These are phyloP conservation scores for Montifringilla adamsi DNA, from an alignment of 2,113 vertebrate species.

Conservation along the genomic window DNA sequence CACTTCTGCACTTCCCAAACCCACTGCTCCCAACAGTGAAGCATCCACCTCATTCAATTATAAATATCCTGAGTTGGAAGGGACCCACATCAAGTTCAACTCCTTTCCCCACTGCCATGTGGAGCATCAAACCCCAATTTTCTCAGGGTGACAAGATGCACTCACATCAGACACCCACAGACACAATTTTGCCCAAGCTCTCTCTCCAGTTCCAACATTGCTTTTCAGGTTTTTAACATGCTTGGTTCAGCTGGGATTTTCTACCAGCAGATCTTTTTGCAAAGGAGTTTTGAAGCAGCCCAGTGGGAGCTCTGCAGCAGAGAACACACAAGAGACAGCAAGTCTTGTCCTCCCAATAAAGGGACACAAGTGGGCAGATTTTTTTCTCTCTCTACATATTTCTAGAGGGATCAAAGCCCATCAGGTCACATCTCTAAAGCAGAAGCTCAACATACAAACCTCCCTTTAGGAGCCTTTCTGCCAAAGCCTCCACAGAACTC, in stretches of 20 bases:
- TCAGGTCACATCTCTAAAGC: background rate
- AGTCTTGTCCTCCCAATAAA: background rate
- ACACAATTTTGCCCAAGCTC: background rate
- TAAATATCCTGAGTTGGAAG: background rate
- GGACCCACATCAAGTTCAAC: background rate
- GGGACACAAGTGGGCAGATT: background rate
- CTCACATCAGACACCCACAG: background rate
- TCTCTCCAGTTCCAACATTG: background rate
- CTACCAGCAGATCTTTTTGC: background rate
- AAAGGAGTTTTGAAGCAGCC: background rate
- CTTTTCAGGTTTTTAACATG: rapidly evolving
- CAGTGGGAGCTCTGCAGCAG: background rate
- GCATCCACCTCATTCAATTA: background rate
- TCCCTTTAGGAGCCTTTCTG: background rate
- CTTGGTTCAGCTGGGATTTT: background rate
- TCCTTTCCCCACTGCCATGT: background rate
- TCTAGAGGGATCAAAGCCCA: background rate
- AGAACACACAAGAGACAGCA: background rate
- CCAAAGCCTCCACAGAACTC: background rate
- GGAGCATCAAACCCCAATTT: background rate
- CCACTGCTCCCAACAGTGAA: background rate
- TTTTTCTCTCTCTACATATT: no score
- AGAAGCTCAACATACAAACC: constrained; percentile 5
- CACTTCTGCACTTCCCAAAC: background rate
- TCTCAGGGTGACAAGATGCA: background rate